phyloP scores from a whole-genome alignment of 2,797 vertebrate species.

The Haliaeetus albicilla region DNA sequence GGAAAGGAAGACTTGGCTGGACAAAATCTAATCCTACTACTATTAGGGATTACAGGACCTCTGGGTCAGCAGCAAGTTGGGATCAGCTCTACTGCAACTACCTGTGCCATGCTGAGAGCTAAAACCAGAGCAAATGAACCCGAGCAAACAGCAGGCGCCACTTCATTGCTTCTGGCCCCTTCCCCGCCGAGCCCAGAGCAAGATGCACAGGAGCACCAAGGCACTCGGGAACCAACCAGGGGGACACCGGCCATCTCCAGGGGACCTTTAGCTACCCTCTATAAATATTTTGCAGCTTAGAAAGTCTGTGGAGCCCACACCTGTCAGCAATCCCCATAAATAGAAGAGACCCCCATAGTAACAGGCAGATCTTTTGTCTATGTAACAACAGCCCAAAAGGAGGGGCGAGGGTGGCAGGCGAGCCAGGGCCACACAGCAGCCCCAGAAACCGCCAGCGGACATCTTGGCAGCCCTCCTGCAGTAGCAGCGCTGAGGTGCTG shows the following conservation, averaged over 20 bases:
- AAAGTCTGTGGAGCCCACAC: not conserved
- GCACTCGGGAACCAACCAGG: not conserved
- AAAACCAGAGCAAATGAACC: constrained; percentile 4
- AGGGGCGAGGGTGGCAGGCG: not conserved
- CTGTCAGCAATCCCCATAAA: not conserved
- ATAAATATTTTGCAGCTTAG: not conserved
- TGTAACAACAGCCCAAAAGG: not conserved
- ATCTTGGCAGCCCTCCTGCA: not conserved
- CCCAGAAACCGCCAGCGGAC: not conserved
- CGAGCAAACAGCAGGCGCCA: not conserved
- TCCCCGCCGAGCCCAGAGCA: not conserved
- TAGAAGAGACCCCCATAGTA: not conserved
- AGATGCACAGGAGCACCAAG: not conserved
- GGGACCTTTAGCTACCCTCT: not conserved
- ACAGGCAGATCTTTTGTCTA: not conserved
- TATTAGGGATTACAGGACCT: constrained; percentile 48
- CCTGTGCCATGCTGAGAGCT: not conserved
- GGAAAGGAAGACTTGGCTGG: not conserved
- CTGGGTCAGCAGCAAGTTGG: constrained; percentile 34
- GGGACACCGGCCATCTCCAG: not conserved
- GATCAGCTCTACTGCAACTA: not conserved
- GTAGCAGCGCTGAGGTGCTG: not conserved
- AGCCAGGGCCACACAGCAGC: not conserved
- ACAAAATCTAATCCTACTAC: constrained; percentile 51
- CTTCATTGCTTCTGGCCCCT: not conserved